Base-by-base conservation (phyloP, 35 echinoderm and acorn worm species). In the Strongylocentrotus purpuratus region DNA sequence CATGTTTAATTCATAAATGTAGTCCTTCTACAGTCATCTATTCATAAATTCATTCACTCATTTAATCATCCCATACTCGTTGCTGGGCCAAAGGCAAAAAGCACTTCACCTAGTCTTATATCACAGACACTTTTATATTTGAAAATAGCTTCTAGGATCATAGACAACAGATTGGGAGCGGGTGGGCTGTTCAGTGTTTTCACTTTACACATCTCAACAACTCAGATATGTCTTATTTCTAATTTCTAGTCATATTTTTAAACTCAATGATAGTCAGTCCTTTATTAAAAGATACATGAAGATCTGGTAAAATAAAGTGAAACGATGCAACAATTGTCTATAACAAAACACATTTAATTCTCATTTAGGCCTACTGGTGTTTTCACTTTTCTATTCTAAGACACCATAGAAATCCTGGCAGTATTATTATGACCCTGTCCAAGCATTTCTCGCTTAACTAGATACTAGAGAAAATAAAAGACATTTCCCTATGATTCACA, bases 31-130 rank as follows among this genome's bases (percentile, higher is more conserved):
- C 20, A 78, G 65, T 28, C 65, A 78, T n/a, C 65, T 78, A 78
- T 78, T 78, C 65, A 78, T 78, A 78, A 78, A 78, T n/a, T 78
- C 65, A 78, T 78, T 78, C 65, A 78, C 65, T 78, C 65, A 78
- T 78, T 78, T 78, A 78, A 78, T 78, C 65, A 78, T 78, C 65
- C 65, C 20, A 28, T 78, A 78, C 65, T 78, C 20, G 65, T 78
- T 28, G 65, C 7, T 78, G 20, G 65, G 65, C 65, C 65, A 78
- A 28, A 78, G 65, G 65, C 65, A 78, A 78, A 78, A n/a, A 0
- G 65, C 65, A 28, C 20, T 78, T n/a, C 65, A 78, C 65, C 4
- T n/a, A 78, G 65, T 78, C 65, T 78, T 15, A n/a, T 78, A 78
- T 78, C 28, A 78, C 65, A 78, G 65, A 78, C 65, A 22, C 25